These are phyloP conservation scores for Chrysocyon brachyurus DNA, from an alignment of 2,797 vertebrate genomes.

Conservation along the genomic window DNA sequence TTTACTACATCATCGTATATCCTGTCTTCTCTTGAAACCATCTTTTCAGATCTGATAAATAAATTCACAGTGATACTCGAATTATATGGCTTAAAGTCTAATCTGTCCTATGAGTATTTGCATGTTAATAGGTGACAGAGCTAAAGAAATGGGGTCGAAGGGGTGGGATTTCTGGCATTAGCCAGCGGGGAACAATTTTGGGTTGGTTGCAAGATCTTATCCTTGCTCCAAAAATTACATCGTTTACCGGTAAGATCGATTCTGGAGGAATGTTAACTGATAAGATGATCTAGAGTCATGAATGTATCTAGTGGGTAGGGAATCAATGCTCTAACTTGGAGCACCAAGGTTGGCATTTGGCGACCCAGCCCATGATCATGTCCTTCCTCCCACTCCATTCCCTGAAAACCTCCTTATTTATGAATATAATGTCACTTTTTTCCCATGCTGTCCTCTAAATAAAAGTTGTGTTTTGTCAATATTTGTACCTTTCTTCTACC, in stretches of 20 bases:
- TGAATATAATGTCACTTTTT: background rate
- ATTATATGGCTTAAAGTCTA: slow-evolving; percentile 47
- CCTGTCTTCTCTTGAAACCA: slow-evolving; percentile 42
- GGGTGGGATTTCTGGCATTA: slow-evolving; percentile 42
- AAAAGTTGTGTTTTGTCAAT: background rate
- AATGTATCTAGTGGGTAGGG: background rate
- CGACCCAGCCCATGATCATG: background rate
- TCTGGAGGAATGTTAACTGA: slow-evolving; percentile 13
- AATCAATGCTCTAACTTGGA: background rate
- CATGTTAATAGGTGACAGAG: slow-evolving; percentile 67
- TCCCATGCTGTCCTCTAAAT: background rate
- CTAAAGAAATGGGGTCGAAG: slow-evolving; percentile 57
- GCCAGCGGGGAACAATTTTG: background rate
- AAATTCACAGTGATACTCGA: slow-evolving; percentile 57
- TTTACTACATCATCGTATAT: background rate
- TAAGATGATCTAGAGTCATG: background rate
- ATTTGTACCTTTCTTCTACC: background rate
- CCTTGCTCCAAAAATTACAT: slow-evolving; percentile 33
- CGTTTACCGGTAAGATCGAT: background rate
- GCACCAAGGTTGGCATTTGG: rapidly evolving
- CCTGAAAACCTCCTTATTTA: background rate
- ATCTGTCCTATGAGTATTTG: slow-evolving; percentile 63
- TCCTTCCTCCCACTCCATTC: background rate
- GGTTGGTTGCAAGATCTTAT: slow-evolving; percentile 31
- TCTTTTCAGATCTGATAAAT: slow-evolving; percentile 43